A percentile compares a stretch with the other conserved stretches of the same genome.
Evolutionary conservation across 2,888 invertebrate genomes (phyloP).

Genomic region (Phaedon cochleariae): DNA sequence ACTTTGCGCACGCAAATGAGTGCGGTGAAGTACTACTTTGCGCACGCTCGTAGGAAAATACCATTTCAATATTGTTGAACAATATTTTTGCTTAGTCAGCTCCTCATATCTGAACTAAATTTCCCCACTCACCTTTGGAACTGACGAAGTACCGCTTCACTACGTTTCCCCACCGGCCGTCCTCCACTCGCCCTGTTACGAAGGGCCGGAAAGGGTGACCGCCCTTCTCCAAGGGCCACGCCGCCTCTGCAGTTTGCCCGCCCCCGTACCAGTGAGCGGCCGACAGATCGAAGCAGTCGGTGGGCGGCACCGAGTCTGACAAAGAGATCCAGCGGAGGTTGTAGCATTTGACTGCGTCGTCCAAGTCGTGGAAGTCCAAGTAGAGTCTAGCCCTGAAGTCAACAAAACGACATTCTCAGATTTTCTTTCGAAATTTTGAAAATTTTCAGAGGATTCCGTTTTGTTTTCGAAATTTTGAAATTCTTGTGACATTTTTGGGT

Average conservation of each 20-base stretch:
- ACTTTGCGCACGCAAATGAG: no score
- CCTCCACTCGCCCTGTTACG: constrained; percentile 79
- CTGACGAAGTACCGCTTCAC: constrained; percentile 86
- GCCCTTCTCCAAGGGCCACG: constrained; percentile 85
- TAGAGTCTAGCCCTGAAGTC: constrained; percentile 72
- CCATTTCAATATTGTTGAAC: no score
- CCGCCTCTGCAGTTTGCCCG: constrained; percentile 79
- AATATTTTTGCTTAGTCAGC: no score
- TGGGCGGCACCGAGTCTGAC: constrained; percentile 72
- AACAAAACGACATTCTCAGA: no score
- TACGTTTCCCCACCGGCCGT: constrained; percentile 82
- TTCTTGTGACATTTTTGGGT: no score
- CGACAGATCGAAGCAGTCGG: constrained; percentile 86
- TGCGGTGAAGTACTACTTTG: no score
- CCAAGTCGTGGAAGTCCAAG: constrained; percentile 69
- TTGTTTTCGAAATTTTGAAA: no score
- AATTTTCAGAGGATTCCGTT: no score
- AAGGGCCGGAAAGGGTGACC: constrained; percentile 81
- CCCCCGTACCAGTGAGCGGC: constrained; percentile 84
- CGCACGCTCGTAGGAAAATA: no score
- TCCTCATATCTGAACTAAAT: no score
- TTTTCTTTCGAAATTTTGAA: no score
- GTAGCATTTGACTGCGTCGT: constrained; percentile 81
- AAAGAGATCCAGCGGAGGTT: constrained; percentile 85
- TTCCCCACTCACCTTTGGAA: constrained; percentile 73